Evolutionary conservation across 2,888 invertebrate genomes (phyloP).

Genomic region (Gryllus longicercus): DNA sequence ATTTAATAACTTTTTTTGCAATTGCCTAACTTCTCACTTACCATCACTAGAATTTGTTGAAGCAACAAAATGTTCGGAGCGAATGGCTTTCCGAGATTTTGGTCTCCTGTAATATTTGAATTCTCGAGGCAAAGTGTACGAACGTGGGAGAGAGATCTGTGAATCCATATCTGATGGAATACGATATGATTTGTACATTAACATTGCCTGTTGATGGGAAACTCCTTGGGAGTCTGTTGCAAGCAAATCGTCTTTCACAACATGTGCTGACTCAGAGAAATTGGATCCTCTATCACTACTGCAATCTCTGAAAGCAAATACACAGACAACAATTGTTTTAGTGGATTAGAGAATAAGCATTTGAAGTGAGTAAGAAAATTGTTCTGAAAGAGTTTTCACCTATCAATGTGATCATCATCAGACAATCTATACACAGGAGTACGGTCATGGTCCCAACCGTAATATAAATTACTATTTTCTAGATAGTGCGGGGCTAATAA

Average conservation of each 20-base stretch:
- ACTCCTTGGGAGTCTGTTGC: slow-evolving; percentile 27
- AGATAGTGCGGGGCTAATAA: slow-evolving; percentile 72
- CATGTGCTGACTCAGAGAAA: slow-evolving; percentile 33
- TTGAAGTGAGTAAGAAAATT: slow-evolving; percentile 18
- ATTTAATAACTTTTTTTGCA: neutral
- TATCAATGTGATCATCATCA: slow-evolving; percentile 40
- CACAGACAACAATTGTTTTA: neutral
- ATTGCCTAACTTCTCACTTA: slow-evolving; percentile 44
- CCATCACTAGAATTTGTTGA: slow-evolving; percentile 86
- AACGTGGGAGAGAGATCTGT: slow-evolving; percentile 77
- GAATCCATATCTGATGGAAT: slow-evolving; percentile 68
- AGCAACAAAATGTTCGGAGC: slow-evolving; percentile 66
- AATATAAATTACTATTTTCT: slow-evolving; percentile 52
- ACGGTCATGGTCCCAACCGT: slow-evolving; percentile 50
- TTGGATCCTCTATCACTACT: slow-evolving; percentile 35
- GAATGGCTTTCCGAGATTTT: slow-evolving; percentile 55
- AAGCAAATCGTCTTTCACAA: slow-evolving; percentile 26
- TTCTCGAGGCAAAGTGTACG: slow-evolving; percentile 79
- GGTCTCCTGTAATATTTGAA: slow-evolving; percentile 73
- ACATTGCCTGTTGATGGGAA: slow-evolving; percentile 30
- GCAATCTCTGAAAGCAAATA: slow-evolving; percentile 31
- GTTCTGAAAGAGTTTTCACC: slow-evolving; percentile 33
- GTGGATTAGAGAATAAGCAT: neutral
- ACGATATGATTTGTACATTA: slow-evolving; percentile 51
- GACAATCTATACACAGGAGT: slow-evolving; percentile 39